Conservation (phyloP, 2,888 invertebrate genomes). For the Corythucha ciliata region DNA sequence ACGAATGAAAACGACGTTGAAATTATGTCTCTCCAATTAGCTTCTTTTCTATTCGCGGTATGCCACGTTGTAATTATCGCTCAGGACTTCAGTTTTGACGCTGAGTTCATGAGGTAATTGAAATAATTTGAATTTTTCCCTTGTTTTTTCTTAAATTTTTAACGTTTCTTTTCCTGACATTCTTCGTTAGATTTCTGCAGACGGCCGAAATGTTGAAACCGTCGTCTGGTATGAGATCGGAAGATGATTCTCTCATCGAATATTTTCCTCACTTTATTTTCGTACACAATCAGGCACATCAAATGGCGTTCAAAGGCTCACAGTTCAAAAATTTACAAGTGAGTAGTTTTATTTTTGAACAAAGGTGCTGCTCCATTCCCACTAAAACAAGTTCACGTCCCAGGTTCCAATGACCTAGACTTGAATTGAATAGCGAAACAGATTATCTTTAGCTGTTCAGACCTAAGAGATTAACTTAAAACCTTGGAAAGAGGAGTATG, state of each 20-base stretch:
- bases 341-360: constrained; percentile 1
- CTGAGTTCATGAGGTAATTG: constrained; percentile 61
- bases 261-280: constrained; percentile 75
- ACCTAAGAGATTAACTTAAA: too few relatives aligned
- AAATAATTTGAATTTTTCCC: constrained; percentile 1
- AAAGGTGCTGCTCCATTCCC: too few relatives aligned
- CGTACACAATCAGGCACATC: constrained; percentile 68
- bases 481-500: too few relatives aligned
- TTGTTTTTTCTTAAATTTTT: too few relatives aligned
- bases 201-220: constrained; percentile 82
- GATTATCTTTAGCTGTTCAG: too few relatives aligned
- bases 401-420: too few relatives aligned
- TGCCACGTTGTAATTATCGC: constrained; percentile 83
- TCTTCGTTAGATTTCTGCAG: constrained; percentile 56
- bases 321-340: constrained; percentile 53
- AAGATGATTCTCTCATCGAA: constrained; percentile 59
- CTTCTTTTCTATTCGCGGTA: constrained; percentile 75
- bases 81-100: constrained; percentile 81
- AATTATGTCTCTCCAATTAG: constrained; percentile 64
- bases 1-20: constrained; percentile 56
- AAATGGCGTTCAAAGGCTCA: constrained; percentile 60
- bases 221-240: constrained; percentile 52
- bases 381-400: too few relatives aligned
- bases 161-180: constrained; percentile 9
- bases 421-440: too few relatives aligned